Evolutionary conservation across 1,140 invertebrate species (phyloP).

Genomic region (Achatina immaculata): DNA sequence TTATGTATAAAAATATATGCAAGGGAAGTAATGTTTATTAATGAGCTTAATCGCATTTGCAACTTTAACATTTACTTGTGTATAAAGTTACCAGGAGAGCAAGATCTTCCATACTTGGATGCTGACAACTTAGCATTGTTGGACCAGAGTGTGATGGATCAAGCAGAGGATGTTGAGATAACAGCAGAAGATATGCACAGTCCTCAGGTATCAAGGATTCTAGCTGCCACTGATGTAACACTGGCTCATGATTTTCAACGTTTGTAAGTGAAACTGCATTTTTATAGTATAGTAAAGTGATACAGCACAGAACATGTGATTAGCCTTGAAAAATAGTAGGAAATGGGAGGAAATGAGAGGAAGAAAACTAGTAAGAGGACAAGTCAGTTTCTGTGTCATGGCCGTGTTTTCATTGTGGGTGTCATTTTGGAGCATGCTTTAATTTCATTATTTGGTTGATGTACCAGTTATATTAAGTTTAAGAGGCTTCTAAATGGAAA

Average conservation of each 20-base stretch:
- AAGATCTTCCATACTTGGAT: conserved; percentile 17
- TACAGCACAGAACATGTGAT: too few species aligned
- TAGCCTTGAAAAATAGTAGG: too few species aligned
- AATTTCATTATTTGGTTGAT: too few species aligned
- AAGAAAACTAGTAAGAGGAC: too few species aligned
- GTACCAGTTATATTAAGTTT: too few species aligned
- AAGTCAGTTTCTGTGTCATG: too few species aligned
- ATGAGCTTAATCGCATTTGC: neutral
- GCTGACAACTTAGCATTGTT: conserved; percentile 1
- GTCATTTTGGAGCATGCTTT: too few species aligned
- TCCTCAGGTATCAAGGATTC: conserved; percentile 22
- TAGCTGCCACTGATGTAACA: neutral
- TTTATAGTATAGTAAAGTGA: too few species aligned
- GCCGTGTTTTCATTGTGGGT: too few species aligned
- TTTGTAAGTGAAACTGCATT: neutral
- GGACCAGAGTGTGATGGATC: neutral
- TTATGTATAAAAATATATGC: neutral
- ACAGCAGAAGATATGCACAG: conserved; percentile 5
- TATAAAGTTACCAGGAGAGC: conserved; percentile 24
- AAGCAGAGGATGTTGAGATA: neutral
- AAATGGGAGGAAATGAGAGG: too few species aligned
- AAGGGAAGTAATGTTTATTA: neutral
- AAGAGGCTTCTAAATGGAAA: too few species aligned
- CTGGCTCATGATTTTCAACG: neutral
- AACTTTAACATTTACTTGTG: neutral